These are phyloP conservation scores for Conopomorpha cramerella DNA, from an alignment of 1,140 invertebrate genomes.

Conservation along the genomic window DNA sequence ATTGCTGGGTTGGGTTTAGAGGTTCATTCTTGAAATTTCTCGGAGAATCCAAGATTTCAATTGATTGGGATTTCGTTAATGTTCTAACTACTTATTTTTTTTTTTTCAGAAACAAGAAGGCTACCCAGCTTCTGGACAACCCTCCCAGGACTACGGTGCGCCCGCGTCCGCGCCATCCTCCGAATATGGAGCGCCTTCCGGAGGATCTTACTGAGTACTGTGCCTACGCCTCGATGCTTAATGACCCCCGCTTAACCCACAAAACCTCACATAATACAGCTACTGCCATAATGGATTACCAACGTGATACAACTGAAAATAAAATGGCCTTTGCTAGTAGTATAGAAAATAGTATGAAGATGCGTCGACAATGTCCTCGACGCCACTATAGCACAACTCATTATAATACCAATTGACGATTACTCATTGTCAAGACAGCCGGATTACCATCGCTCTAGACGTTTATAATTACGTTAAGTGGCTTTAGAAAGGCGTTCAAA, in stretches of 20 bases:
- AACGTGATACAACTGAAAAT: neutral
- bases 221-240: neutral
- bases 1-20: too few species aligned
- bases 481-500: too few species aligned
- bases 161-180: slow-evolving; percentile 46
- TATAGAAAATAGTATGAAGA: neutral
- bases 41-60: too few species aligned
- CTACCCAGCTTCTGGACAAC: slow-evolving; percentile 36
- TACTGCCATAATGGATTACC: neutral
- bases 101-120: slow-evolving; percentile 55
- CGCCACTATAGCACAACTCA: too few species aligned
- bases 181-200: slow-evolving; percentile 49
- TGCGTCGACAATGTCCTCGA: too few species aligned
- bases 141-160: slow-evolving; percentile 42
- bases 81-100: too few species aligned
- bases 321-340: neutral
- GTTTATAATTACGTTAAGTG: too few species aligned
- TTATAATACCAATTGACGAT: too few species aligned
- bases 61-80: too few species aligned
- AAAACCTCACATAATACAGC: neutral
- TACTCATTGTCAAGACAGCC: too few species aligned
- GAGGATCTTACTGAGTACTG: slow-evolving; percentile 15
- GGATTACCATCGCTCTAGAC: too few species aligned
- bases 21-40: too few species aligned
- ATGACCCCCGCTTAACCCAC: neutral